phyloP scores from a whole-genome alignment of 2,113 vertebrate species.

The Dolichotis patagonum region DNA sequence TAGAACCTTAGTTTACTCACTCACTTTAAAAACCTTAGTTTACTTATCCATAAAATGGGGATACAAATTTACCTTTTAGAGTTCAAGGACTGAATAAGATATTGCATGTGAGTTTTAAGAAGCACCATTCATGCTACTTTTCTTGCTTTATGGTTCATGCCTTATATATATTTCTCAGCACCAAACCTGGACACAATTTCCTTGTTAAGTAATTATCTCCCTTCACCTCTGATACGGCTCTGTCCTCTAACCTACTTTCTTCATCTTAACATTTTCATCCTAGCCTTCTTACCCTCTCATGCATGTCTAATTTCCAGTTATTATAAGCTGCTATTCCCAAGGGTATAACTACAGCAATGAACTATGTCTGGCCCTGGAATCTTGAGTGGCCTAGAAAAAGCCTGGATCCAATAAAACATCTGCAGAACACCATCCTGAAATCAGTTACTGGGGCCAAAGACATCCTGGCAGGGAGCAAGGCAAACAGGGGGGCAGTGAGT shows the following conservation, averaged over 20 bases:
- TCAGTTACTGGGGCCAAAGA: not conserved
- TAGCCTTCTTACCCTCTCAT: constrained; percentile 62
- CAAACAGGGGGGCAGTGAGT: not conserved
- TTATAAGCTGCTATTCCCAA: constrained; percentile 65
- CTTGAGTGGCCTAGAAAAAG: constrained; percentile 58
- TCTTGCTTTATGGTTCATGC: not conserved
- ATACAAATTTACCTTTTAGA: not conserved
- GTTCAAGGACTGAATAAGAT: not conserved
- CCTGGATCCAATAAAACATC: constrained; percentile 28
- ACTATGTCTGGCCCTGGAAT: constrained; percentile 37
- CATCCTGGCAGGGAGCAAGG: not conserved
- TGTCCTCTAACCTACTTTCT: constrained; percentile 64
- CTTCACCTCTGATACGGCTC: constrained; percentile 23
- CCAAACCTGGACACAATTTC: constrained; percentile 25
- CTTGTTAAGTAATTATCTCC: constrained; percentile 73
- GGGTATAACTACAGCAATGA: constrained; percentile 30
- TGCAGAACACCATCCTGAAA: not conserved
- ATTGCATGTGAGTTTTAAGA: not conserved
- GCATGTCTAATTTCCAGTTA: constrained; percentile 71
- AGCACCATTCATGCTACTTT: not conserved
- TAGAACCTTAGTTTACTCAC: constrained; percentile 21
- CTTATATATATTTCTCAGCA: not conserved
- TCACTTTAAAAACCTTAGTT: constrained; percentile 15
- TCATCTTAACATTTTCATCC: constrained; percentile 42
- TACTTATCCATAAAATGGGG: not conserved